Percentiles rank a stretch among this genome's conserved stretches.
These are phyloP conservation scores for Plumapathes pennacea DNA, from an alignment of 92 coral and sea anemone species.

Conservation along the genomic window DNA sequence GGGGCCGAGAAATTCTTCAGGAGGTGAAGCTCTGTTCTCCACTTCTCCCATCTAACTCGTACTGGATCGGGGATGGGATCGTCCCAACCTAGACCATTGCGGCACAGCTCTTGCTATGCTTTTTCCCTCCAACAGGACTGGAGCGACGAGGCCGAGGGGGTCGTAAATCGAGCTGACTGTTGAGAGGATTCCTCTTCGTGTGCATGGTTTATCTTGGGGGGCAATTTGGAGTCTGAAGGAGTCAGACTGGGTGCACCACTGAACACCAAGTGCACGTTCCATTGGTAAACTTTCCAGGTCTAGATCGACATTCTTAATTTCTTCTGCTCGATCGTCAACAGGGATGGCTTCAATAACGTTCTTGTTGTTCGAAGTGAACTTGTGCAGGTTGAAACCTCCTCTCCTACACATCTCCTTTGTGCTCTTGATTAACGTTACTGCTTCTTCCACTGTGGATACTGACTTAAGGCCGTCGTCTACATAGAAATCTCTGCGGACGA, in stretches of 20 bases:
- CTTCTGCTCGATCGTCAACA: constrained; percentile 20
- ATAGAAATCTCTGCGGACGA: constrained; percentile 19
- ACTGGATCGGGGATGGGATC: constrained; percentile 21
- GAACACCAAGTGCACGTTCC: constrained; percentile 32
- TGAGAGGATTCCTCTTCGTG: constrained; percentile 37
- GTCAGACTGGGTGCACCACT: constrained; percentile 38
- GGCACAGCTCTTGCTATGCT: constrained; percentile 32
- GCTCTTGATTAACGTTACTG: constrained; percentile 7
- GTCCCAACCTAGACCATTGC: constrained; percentile 27
- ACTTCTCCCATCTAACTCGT: constrained; percentile 10
- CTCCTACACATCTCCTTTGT: constrained; percentile 9
- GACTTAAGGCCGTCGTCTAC: constrained; percentile 40
- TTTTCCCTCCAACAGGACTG: constrained; percentile 33
- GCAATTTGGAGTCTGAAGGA: constrained; percentile 17
- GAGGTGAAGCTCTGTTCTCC: constrained; percentile 14
- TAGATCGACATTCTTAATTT: constrained; percentile 14
- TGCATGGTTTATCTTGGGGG: constrained; percentile 21
- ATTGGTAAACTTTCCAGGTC: constrained; percentile 11
- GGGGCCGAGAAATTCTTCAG: too few species aligned
- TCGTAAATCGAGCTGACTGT: constrained; percentile 38
- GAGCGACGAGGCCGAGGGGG: constrained; percentile 40
- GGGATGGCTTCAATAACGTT: constrained; percentile 14
- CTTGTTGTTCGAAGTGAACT: constrained; percentile 24
- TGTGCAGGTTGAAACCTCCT: constrained; percentile 30
- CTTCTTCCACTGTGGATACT: constrained; percentile 8